These are phyloP conservation scores for Tricholaema leucomelas DNA, from an alignment of 2,113 vertebrate genomes.

Conservation along the genomic window DNA sequence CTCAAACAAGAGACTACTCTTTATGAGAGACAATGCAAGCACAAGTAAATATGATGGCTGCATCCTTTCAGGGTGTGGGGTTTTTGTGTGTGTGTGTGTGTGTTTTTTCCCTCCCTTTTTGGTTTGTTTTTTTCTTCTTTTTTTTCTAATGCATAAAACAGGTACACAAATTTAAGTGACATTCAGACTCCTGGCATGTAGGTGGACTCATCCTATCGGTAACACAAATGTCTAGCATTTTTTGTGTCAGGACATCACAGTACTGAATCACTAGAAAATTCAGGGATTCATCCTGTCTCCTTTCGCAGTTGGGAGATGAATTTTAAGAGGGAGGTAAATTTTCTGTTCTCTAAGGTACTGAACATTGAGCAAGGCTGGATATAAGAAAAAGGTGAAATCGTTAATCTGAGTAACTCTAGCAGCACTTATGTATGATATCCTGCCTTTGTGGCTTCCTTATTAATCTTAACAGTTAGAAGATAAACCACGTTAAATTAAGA, in stretches of 20 bases:
- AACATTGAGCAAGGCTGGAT: background rate
- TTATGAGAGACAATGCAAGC: background rate
- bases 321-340: background rate
- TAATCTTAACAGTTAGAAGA: slow-evolving; percentile 40
- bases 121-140: no score
- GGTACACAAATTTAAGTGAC: background rate
- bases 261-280: background rate
- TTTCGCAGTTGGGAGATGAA: background rate
- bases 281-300: background rate
- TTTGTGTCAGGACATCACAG: background rate
- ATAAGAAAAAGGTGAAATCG: background rate
- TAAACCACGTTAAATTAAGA: slow-evolving; percentile 3
- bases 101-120: background rate
- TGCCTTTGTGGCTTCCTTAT: slow-evolving; percentile 9
- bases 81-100: background rate
- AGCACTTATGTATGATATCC: background rate
- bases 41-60: background rate
- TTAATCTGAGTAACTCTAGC: slow-evolving; percentile 21
- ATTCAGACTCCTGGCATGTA: background rate
- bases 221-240: background rate
- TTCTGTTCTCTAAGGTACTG: background rate
- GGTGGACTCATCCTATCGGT: background rate
- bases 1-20: background rate
- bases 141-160: background rate
- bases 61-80: background rate